These are phyloP conservation scores for Eristalinus aeneus DNA, from an alignment of 2,888 invertebrate genomes.

Conservation along the genomic window DNA sequence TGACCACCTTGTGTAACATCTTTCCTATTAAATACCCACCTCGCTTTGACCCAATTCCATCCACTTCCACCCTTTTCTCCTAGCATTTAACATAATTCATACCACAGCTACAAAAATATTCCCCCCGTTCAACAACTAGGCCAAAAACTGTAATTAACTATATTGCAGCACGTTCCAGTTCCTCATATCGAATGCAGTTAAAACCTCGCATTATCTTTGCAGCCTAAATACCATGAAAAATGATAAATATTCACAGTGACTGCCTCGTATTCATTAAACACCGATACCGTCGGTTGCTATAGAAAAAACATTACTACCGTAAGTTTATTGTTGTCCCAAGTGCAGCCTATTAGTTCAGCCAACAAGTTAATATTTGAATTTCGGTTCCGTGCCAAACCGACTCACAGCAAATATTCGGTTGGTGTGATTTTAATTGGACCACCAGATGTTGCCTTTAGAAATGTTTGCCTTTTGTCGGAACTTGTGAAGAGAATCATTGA, in stretches of 20 bases:
- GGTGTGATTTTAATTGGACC: not conserved
- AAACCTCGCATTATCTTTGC: not conserved
- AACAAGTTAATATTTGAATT: slow-evolving; percentile 6
- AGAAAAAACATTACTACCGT: not conserved
- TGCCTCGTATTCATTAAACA: not conserved
- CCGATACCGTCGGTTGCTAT: not conserved
- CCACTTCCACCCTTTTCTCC: too few species aligned
- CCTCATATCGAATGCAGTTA: not conserved
- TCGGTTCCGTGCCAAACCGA: not conserved
- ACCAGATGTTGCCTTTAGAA: not conserved
- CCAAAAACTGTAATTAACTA: not conserved
- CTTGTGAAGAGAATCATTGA: too few species aligned
- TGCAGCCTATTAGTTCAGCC: not conserved
- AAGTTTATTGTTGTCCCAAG: not conserved
- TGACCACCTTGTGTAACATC: too few species aligned
- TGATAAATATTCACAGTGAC: not conserved
- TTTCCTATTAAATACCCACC: too few species aligned
- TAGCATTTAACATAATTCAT: too few species aligned
- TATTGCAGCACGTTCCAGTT: not conserved
- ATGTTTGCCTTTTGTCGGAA: too few species aligned
- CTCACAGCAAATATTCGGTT: not conserved
- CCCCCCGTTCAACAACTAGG: not conserved
- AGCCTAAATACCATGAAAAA: not conserved
- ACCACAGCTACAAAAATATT: too few species aligned
- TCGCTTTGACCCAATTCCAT: too few species aligned